Evolutionary conservation across 2,113 vertebrate genomes (phyloP).

Genomic region (Cynoglossus semilaevis): DNA sequence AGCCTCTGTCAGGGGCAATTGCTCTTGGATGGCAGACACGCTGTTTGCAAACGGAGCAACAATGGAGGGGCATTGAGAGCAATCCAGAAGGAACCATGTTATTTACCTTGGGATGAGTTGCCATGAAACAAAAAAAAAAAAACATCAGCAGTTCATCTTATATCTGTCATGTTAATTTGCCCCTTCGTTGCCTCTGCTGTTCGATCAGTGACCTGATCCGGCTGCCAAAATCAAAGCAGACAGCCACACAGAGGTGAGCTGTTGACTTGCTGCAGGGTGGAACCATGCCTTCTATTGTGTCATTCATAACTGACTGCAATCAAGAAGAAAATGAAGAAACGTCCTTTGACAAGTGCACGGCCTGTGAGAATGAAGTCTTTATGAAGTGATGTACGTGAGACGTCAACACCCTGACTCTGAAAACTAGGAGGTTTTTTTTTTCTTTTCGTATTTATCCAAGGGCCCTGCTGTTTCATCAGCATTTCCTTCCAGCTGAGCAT

Average conservation of each 20-base stretch:
- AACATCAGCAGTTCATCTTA: conserved; percentile 15
- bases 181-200: conserved; percentile 18
- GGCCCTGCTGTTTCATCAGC: conserved; percentile 50
- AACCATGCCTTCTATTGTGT: conserved; percentile 44
- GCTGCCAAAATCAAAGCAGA: conserved; percentile 44
- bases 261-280: conserved; percentile 42
- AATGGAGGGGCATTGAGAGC: conserved; percentile 24
- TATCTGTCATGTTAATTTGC: conserved; percentile 16
- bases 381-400: too few relatives aligned
- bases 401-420: background rate
- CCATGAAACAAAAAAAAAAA: conserved; percentile 43
- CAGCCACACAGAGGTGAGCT: conserved; percentile 32
- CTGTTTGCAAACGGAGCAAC: conserved; percentile 37
- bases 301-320: conserved; percentile 24
- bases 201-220: conserved; percentile 26
- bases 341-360: too few relatives aligned
- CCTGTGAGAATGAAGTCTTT: too few relatives aligned
- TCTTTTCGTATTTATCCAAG: background rate
- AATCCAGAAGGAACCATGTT: conserved; percentile 29
- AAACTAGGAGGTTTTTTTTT: background rate
- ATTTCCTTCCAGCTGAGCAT: conserved; percentile 68
- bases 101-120: conserved; percentile 60
- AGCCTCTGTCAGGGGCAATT: conserved; percentile 30
- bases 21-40: conserved; percentile 31
- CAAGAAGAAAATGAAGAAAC: conserved; percentile 1